Percentiles rank a stretch among this genome's conserved stretches.
These are phyloP conservation scores for Marmota monax DNA, from an alignment of 2,113 vertebrate species.

Conservation along the genomic window DNA sequence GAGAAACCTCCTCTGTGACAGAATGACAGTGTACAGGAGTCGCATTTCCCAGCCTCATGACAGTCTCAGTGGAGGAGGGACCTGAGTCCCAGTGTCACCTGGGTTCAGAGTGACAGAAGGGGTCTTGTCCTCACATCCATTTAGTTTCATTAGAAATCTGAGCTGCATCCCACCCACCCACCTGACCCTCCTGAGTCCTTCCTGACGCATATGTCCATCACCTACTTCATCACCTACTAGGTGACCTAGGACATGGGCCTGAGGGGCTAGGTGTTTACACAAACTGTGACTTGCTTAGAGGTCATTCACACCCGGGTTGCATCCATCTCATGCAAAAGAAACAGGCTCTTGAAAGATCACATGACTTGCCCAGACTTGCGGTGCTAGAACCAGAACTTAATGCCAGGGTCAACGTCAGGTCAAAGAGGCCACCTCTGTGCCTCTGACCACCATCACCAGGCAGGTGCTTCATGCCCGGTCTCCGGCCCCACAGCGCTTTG, in stretches of 20 bases:
- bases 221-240: accelerated
- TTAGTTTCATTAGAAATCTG: neutral
- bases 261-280: neutral
- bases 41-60: neutral
- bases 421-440: neutral
- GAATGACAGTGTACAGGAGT: neutral
- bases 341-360: neutral
- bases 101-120: too few species aligned
- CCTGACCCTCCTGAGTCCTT: neutral
- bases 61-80: neutral
- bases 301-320: neutral
- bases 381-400: neutral
- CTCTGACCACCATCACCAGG: neutral
- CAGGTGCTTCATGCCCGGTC: neutral
- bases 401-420: too few species aligned
- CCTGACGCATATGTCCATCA: neutral
- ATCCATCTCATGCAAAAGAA: neutral
- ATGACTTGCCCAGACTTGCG: neutral
- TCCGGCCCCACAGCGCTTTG: neutral
- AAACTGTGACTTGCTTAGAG: neutral
- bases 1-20: neutral
- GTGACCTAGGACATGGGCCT: neutral
- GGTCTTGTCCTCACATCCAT: neutral
- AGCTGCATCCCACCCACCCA: neutral
- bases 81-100: neutral